Evolutionary conservation across 2,113 vertebrate species (phyloP).

Genomic region (Corythornis madagascariensis): DNA sequence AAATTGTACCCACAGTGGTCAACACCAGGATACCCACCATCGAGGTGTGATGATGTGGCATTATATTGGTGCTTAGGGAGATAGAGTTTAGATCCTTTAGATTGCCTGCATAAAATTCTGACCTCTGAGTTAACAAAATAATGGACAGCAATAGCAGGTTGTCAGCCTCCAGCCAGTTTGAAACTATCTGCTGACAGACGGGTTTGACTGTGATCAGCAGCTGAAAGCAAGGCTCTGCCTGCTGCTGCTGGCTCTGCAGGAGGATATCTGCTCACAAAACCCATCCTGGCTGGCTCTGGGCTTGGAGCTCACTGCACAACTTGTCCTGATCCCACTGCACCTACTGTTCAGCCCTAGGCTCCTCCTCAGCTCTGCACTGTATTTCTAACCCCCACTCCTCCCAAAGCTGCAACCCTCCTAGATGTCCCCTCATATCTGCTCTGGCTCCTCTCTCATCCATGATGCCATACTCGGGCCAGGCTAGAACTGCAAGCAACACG

Average conservation of each 20-base stretch:
- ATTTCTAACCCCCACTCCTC: background rate
- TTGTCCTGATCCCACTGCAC: accelerated
- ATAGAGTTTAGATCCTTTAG: background rate
- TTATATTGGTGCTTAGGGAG: background rate
- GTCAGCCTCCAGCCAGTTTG: background rate
- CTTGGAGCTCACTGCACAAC: background rate
- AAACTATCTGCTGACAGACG: slow-evolving; percentile 33
- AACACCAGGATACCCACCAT: background rate
- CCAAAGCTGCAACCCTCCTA: background rate
- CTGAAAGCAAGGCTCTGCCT: background rate
- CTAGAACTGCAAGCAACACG: background rate
- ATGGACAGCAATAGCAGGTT: background rate
- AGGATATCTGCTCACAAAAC: background rate
- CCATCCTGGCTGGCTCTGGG: background rate
- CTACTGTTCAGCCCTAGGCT: background rate
- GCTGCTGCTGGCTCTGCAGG: background rate
- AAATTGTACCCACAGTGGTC: background rate
- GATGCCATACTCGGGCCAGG: background rate
- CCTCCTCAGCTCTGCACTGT: background rate
- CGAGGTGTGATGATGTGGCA: background rate
- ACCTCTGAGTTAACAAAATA: background rate
- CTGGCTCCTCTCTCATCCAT: background rate
- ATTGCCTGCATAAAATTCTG: background rate
- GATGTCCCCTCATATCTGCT: background rate
- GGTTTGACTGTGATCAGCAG: background rate